phyloP scores from a whole-genome alignment of 2,113 vertebrate genomes.

The Epinephelus lanceolatus region DNA sequence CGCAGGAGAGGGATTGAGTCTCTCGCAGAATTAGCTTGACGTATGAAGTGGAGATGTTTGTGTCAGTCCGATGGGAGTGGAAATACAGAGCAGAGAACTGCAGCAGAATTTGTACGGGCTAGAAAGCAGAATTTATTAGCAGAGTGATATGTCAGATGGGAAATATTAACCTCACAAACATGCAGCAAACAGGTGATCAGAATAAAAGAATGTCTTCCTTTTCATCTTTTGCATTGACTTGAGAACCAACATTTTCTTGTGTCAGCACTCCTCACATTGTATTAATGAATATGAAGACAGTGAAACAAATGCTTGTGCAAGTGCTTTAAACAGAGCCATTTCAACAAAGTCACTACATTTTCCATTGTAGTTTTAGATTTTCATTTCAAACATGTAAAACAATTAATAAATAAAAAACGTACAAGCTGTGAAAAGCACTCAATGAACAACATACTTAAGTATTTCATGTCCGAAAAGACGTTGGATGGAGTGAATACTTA shows the following conservation, averaged over 20 bases:
- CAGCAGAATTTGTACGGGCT: constrained; percentile 24
- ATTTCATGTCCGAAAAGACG: too few relatives aligned
- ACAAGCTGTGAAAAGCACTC: too few relatives aligned
- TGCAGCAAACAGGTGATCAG: background rate
- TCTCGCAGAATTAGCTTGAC: constrained; percentile 36
- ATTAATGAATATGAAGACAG: background rate
- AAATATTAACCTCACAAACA: constrained; percentile 11
- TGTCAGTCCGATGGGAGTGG: constrained; percentile 18
- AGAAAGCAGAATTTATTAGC: constrained; percentile 8
- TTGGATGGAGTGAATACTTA: too few relatives aligned
- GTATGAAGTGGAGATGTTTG: constrained; percentile 37
- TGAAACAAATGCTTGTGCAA: background rate
- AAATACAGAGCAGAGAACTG: constrained; percentile 30
- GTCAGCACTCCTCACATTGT: too few relatives aligned
- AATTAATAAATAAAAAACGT: too few relatives aligned
- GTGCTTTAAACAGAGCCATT: background rate
- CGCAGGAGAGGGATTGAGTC: constrained; percentile 43
- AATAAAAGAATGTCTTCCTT: background rate
- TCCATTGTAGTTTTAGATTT: too few relatives aligned
- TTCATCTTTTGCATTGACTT: background rate
- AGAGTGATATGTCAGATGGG: constrained; percentile 1
- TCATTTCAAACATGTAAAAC: too few relatives aligned
- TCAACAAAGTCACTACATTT: background rate
- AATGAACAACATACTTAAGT: too few relatives aligned
- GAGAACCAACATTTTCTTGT: background rate